phyloP scores from a whole-genome alignment of 1,140 invertebrate genomes.

The Drosophila pruinosa region DNA sequence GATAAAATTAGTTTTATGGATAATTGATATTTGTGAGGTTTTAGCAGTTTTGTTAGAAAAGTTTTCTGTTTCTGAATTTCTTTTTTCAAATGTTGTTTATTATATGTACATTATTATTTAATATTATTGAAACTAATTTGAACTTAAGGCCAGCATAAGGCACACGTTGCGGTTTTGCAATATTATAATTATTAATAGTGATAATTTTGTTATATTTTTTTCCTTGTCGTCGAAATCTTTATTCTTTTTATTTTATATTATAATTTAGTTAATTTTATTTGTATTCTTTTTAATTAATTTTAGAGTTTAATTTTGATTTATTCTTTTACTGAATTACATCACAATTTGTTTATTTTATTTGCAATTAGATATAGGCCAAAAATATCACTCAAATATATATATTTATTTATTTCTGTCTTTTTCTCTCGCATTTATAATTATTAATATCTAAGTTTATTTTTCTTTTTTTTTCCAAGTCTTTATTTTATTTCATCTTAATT shows the following conservation, averaged over 20 bases:
- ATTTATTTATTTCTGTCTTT: neutral
- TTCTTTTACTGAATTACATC: slow-evolving; percentile 36
- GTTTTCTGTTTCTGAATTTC: neutral
- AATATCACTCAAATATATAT: slow-evolving; percentile 51
- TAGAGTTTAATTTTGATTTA: slow-evolving; percentile 20
- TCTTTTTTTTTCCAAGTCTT: neutral
- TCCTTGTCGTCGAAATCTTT: neutral
- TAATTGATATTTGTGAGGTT: neutral
- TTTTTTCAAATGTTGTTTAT: neutral
- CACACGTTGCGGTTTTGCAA: slow-evolving; percentile 56
- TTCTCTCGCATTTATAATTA: neutral
- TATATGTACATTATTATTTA: slow-evolving; percentile 26
- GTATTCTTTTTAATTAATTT: slow-evolving; percentile 5
- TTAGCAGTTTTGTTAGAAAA: neutral
- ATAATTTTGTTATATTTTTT: slow-evolving; percentile 15
- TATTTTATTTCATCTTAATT: too few relatives aligned
- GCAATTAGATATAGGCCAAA: slow-evolving; percentile 36
- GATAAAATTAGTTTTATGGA: neutral
- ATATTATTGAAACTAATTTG: slow-evolving; percentile 58
- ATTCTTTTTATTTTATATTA: slow-evolving; percentile 3
- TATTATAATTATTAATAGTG: slow-evolving; percentile 28
- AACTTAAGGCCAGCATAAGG: slow-evolving; percentile 79
- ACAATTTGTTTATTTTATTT: slow-evolving; percentile 58
- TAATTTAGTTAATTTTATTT: slow-evolving; percentile 7
- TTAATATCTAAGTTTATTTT: neutral